These are phyloP conservation scores for Cotesia congregata DNA, from an alignment of 2,888 invertebrate genomes.

Conservation along the genomic window DNA sequence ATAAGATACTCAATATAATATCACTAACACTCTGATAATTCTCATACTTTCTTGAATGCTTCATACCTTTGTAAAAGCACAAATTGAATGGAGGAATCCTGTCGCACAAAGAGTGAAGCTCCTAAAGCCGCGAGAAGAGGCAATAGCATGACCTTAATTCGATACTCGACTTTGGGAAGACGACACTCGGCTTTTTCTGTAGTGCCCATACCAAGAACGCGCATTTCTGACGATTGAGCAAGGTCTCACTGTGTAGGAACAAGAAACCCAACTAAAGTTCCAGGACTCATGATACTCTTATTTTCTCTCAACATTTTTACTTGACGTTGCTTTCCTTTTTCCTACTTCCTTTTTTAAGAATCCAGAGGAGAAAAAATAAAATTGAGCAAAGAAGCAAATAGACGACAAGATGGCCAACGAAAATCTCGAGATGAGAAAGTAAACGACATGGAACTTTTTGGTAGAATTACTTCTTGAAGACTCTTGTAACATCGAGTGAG, in stretches of 20 bases:
- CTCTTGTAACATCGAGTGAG: not conserved
- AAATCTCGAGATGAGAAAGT: constrained; percentile 10
- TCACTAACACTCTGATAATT: constrained; percentile 8
- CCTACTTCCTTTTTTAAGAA: not conserved
- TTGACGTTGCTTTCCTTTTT: not conserved
- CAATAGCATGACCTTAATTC: constrained; percentile 28
- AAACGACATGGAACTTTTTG: constrained; percentile 5
- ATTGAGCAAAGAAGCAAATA: not conserved
- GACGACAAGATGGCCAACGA: not conserved
- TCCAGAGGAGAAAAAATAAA: not conserved
- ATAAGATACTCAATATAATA: not conserved
- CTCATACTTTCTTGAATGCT: not conserved
- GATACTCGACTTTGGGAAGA: constrained; percentile 9
- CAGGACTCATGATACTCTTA: not conserved
- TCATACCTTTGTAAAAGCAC: not conserved
- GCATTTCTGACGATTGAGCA: not conserved
- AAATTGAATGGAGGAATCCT: constrained; percentile 17
- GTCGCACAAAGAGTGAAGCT: constrained; percentile 20
- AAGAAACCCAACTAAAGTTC: not conserved
- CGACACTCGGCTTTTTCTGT: constrained; percentile 8
- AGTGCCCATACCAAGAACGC: not conserved
- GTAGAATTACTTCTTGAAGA: constrained; percentile 17
- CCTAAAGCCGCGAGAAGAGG: constrained; percentile 11
- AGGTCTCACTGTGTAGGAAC: not conserved
- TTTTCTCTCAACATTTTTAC: not conserved